Conservation (phyloP, 2,113 vertebrate species). For the Osmerus eperlanus region DNA sequence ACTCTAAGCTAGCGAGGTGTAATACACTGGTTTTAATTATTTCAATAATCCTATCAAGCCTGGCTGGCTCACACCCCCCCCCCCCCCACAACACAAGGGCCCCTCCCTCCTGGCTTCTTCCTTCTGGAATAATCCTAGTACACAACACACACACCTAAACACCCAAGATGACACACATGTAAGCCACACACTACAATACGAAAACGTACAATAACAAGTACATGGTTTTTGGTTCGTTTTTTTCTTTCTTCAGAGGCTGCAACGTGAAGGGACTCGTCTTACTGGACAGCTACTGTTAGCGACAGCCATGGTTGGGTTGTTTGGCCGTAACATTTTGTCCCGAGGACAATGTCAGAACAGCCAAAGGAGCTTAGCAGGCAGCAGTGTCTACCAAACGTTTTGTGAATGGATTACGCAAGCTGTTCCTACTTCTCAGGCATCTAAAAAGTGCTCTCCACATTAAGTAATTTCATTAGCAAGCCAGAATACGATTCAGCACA, state of each 20-base stretch:
- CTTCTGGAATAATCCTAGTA: background rate
- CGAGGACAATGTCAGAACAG: background rate
- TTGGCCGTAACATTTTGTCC: background rate
- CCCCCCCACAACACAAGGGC: too few relatives aligned
- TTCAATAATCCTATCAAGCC: conserved; percentile 51
- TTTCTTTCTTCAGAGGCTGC: too few relatives aligned
- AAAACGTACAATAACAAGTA: background rate
- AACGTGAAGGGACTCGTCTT: background rate
- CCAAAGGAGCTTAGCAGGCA: background rate
- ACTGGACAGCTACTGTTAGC: too few relatives aligned
- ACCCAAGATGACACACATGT: background rate
- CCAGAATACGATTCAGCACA: background rate
- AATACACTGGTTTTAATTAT: conserved; percentile 25
- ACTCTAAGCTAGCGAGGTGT: conserved; percentile 25
- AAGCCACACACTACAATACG: conserved; percentile 7
- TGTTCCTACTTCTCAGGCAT: background rate
- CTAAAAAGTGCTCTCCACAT: background rate
- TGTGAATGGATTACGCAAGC: background rate
- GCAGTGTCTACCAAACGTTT: background rate
- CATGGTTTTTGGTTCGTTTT: too few relatives aligned
- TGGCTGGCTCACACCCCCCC: conserved; percentile 36
- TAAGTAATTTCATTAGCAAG: background rate
- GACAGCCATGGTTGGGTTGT: background rate
- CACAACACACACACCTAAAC: background rate
- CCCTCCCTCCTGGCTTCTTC: too few relatives aligned